Evolutionary conservation across 1,140 invertebrate genomes (phyloP), one percentile per base, ranked within the genome.

Genomic region (Orius laevigatus): DNA sequence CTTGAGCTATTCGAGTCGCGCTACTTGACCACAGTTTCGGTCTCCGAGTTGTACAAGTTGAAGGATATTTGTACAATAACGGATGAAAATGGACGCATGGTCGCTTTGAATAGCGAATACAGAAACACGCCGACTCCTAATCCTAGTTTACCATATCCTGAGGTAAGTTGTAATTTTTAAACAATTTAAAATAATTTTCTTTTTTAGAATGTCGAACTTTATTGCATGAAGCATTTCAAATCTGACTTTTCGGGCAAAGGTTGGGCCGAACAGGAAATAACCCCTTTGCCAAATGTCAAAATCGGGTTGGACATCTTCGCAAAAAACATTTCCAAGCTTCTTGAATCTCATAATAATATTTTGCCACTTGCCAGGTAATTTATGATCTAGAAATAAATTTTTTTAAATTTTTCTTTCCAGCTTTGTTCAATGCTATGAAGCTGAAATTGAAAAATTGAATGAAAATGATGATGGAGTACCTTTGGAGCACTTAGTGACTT

Each of bases 401-500:
- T 20, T 9, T 48, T 42, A 43, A 34, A 49, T 20, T 46, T 15
- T 58, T 51, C 49, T 48, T 57, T 60, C 60, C 54, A 86, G 84
- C 59, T 74, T 90, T 52, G 71, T 81, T 38, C 71, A 74, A 52
- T 91, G 86, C 62, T 88, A 87, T 56, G 71, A 77, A 58, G 73
- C 73, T 11, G 76, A 83, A 60, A 78, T 82, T 61, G 66, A 73
- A 50, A 44, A 64, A 25, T 53, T 81, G 56, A 60, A 68, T 36
- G 56, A 69, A 18, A 59, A 73, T 58, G 70, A 74, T 20, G 71
- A 67, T 50, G 84, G 85, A 2, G 84, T 90, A 4, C 80, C 84
- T 9, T 61, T 92, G 15, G 87, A 92, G 59, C 86, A 92, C 65
- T 66, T 91, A 15, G 71, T 91, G 0, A 77, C 81, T n/a, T 87